Percentiles rank a stretch among this genome's conserved stretches.
Conservation (phyloP, 2,888 invertebrate species). For the Xestobium rufovillosum region DNA sequence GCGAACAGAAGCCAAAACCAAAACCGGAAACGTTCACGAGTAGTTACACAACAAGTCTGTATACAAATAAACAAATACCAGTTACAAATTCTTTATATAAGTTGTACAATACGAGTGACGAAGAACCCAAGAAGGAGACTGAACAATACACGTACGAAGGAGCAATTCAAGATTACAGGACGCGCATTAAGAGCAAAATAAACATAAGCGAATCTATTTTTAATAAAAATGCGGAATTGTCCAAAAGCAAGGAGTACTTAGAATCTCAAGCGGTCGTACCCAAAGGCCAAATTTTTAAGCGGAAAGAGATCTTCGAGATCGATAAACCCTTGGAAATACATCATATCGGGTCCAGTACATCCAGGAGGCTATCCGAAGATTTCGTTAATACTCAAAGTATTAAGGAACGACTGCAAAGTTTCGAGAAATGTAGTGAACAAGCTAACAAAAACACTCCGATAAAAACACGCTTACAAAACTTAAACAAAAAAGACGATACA, state of each 20-base stretch:
- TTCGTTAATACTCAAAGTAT: conserved; percentile 61
- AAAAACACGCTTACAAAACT: conserved; percentile 22
- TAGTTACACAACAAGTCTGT: conserved; percentile 7
- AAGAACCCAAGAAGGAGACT: conserved; percentile 57
- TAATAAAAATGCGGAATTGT: conserved; percentile 26
- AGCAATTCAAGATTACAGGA: conserved; percentile 79
- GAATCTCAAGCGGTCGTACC: conserved; percentile 46
- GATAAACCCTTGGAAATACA: conserved; percentile 49
- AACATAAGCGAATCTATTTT: conserved; percentile 37
- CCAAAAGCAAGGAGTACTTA: conserved; percentile 34
- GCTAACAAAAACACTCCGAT: conserved; percentile 30
- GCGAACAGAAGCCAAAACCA: conserved; percentile 3
- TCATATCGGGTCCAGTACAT: conserved; percentile 39
- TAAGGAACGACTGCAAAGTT: conserved; percentile 62
- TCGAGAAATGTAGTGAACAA: conserved; percentile 60
- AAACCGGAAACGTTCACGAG: conserved; percentile 1
- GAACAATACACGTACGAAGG: conserved; percentile 81
- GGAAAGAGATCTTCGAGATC: conserved; percentile 76
- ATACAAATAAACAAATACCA: neutral
- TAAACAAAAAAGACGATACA: conserved; percentile 20
- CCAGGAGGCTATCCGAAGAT: conserved; percentile 53
- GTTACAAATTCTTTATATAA: conserved; percentile 4
- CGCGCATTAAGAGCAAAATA: conserved; percentile 54
- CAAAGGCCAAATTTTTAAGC: conserved; percentile 75
- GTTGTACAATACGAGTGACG: conserved; percentile 3